Evolutionary conservation across 92 coral and sea anemone species (phyloP).

Genomic region (Scolanthus callimorphus): DNA sequence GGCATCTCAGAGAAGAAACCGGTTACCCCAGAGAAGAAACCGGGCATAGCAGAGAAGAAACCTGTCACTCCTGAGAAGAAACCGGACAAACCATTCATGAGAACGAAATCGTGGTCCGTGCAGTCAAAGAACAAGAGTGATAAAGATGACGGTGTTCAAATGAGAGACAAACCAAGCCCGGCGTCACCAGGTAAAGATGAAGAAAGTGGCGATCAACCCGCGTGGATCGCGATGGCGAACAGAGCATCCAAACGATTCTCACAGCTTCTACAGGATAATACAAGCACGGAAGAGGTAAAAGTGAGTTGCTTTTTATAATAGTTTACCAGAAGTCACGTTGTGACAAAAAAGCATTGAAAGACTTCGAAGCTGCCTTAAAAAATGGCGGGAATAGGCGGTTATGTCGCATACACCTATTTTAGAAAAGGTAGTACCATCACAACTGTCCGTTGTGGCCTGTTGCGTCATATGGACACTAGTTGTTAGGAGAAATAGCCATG

Average conservation of each 20-base stretch:
- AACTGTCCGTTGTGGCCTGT: too few species aligned
- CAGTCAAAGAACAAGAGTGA: constrained; percentile 9
- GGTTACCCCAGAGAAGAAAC: not conserved
- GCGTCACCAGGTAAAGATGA: constrained; percentile 8
- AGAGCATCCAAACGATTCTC: constrained; percentile 54
- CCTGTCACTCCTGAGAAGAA: not conserved
- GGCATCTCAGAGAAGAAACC: not conserved
- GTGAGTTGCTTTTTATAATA: too few species aligned
- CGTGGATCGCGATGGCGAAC: constrained; percentile 75
- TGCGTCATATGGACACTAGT: too few species aligned
- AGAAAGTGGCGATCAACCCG: constrained; percentile 13
- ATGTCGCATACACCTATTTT: too few species aligned
- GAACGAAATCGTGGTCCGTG: constrained; percentile 46
- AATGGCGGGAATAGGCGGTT: too few species aligned
- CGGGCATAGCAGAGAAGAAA: not conserved
- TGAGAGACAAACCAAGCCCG: not conserved
- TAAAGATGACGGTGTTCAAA: not conserved
- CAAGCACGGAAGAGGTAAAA: constrained; percentile 36
- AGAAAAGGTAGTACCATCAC: too few species aligned
- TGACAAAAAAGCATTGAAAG: too few species aligned
- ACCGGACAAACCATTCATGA: constrained; percentile 12
- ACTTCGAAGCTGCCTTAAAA: too few species aligned
- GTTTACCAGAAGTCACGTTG: too few species aligned
- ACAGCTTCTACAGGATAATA: constrained; percentile 48
- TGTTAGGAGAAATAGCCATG: too few species aligned